Base-by-base conservation (phyloP, 2,113 vertebrate genomes). In the Oryzias celebensis region DNA sequence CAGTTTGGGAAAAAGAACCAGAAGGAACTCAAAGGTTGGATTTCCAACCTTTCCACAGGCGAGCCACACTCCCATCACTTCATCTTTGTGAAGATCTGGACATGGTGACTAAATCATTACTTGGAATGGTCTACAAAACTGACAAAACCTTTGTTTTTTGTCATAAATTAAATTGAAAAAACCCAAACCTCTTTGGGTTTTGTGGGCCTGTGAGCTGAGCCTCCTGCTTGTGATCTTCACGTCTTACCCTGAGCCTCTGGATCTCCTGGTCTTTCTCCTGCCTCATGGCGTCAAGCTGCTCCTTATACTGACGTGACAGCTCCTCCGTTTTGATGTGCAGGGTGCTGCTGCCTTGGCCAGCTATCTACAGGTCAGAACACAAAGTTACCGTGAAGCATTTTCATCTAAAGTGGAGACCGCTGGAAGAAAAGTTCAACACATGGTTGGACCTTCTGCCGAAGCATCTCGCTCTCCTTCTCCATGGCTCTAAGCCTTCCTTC, bases 181-280 rank as follows among this genome's bases (percentile, higher is more conserved):
- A 20, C 1, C 20, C 1, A 20, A 26, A 26, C 3, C 26, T 5
- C 26, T 28, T 28, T 28, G 26, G 26, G 5, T 28, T 26, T 5
- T 28, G 26, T 28, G 26, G 26, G 26, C 5, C 7, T 28, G 26
- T 5, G 26, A 4, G 26, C 20, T 28, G 26, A 28, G 5, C 26
- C 26, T n/a, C 15, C 10, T 14, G 7, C 43, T n/a, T 14, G 36
- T 46, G 7, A 22, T 28, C 26, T 28, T 28, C 26, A 7, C 8
- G 3, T 53, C 93, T 85, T 58, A 98, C 97, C 93, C 92, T 85
- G 24, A 99, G 89, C 23, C 47, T 91, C 82, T 88, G 72, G 24
- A 99, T 92, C 90, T 98, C 96, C 24, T 80, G 84, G 13, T 99
- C 96, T 77, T 98, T 98, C 31, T 98, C 95, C 18, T 86, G 77